Evolutionary conservation across 2,113 vertebrate genomes (phyloP).

Genomic region (Etheostoma cragini): DNA sequence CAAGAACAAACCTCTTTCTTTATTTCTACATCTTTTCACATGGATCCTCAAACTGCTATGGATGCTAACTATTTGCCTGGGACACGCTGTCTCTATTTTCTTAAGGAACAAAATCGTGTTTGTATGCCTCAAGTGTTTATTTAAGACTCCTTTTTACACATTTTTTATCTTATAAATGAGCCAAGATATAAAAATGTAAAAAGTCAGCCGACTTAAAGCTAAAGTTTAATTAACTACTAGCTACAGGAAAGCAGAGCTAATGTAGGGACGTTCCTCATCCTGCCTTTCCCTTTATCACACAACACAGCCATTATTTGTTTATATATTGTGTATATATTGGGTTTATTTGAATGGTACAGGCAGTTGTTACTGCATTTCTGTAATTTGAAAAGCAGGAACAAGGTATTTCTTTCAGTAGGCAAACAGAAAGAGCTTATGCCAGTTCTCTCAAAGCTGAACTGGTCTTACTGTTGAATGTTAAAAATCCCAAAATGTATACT

Average conservation of each 20-base stretch:
- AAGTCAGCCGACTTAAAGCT: background rate
- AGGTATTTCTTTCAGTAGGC: slow-evolving; percentile 21
- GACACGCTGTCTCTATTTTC: background rate
- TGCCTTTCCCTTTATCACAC: background rate
- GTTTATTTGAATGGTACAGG: background rate
- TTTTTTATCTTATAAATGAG: too few species aligned
- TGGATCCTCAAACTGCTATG: background rate
- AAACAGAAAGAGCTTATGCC: slow-evolving; percentile 22
- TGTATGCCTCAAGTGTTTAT: too few species aligned
- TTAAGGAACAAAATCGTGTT: too few species aligned
- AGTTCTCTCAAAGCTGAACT: slow-evolving; percentile 5
- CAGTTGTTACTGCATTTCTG: slow-evolving; percentile 1
- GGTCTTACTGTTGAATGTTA: slow-evolving; percentile 12
- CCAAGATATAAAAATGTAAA: too few species aligned
- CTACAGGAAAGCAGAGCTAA: background rate
- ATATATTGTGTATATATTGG: slow-evolving; percentile 8
- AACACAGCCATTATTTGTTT: background rate
- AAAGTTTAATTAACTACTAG: background rate
- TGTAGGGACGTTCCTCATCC: background rate
- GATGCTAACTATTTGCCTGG: background rate
- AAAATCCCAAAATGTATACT: slow-evolving; percentile 27
- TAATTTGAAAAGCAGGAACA: slow-evolving; percentile 10
- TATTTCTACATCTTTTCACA: background rate
- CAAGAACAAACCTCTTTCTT: background rate
- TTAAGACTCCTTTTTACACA: too few species aligned